Evolutionary conservation across 2,113 vertebrate genomes (phyloP).

Genomic region (Sander lucioperca): DNA sequence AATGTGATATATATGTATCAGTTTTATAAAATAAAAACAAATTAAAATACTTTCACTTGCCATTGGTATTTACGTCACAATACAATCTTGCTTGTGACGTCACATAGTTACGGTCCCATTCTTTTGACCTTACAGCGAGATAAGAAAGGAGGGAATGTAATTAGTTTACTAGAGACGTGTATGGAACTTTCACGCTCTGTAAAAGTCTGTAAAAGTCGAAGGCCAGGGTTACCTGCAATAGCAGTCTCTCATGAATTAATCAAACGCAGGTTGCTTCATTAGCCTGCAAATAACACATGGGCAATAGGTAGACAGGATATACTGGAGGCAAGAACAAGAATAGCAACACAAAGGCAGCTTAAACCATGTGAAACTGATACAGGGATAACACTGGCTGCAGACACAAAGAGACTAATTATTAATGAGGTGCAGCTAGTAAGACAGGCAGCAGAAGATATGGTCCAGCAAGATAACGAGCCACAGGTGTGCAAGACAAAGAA

Average conservation of each 20-base stretch:
- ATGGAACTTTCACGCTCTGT: neutral
- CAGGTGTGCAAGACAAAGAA: neutral
- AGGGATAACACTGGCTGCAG: conserved; percentile 10
- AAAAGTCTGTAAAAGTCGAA: neutral
- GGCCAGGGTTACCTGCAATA: neutral
- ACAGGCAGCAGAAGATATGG: neutral
- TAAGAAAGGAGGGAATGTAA: too few relatives aligned
- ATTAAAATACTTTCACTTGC: too few relatives aligned
- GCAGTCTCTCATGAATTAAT: conserved; percentile 35
- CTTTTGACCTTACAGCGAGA: too few relatives aligned
- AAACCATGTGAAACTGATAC: conserved; percentile 37
- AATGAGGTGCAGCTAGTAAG: conserved; percentile 27
- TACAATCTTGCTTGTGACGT: too few relatives aligned
- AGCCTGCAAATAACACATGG: conserved; percentile 15
- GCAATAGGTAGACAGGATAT: neutral
- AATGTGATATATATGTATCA: too few relatives aligned
- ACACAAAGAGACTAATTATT: conserved; percentile 33
- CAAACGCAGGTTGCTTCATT: conserved; percentile 10
- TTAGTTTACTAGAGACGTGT: neutral
- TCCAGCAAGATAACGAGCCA: neutral
- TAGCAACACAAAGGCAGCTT: conserved; percentile 18
- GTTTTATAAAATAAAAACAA: too few relatives aligned
- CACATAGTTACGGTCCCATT: too few relatives aligned
- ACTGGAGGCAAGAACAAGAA: conserved; percentile 8
- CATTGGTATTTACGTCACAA: too few relatives aligned